Evolutionary conservation across 2,113 vertebrate species (phyloP).

Genomic region (Corythornis madagascariensis): DNA sequence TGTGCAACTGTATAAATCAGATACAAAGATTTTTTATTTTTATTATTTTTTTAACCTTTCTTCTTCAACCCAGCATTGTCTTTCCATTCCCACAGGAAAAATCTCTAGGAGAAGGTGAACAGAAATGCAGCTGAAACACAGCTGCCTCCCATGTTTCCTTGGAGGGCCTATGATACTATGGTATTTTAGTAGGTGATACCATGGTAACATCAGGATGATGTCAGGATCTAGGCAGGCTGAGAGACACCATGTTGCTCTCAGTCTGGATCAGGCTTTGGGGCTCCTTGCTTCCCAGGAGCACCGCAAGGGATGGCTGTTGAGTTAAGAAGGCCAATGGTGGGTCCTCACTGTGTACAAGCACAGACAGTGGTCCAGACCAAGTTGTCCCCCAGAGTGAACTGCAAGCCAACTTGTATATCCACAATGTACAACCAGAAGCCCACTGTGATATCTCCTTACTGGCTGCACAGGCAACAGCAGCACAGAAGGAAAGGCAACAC

Average conservation of each 20-base stretch:
- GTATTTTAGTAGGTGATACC: background rate
- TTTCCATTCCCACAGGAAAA: background rate
- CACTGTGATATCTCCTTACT: background rate
- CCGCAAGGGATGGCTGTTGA: background rate
- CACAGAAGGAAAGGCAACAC: background rate
- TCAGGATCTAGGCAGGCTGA: background rate
- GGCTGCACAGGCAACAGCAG: background rate
- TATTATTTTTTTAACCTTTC: background rate
- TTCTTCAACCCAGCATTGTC: background rate
- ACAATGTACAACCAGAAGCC: background rate
- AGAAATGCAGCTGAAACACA: background rate
- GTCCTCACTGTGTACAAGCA: background rate
- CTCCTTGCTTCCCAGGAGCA: background rate
- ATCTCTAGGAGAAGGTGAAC: background rate
- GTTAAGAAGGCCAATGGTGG: background rate
- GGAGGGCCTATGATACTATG: background rate
- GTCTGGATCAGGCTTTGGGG: background rate
- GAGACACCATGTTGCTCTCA: fast-evolving
- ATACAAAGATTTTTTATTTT: too few species aligned
- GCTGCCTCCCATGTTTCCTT: background rate
- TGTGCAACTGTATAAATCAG: background rate
- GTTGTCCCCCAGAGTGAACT: background rate
- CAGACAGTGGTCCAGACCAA: background rate
- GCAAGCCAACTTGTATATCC: background rate
- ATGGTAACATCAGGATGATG: background rate